Evolutionary conservation across 2,797 vertebrate species (phyloP).

Genomic region (Fistularia commersonii): DNA sequence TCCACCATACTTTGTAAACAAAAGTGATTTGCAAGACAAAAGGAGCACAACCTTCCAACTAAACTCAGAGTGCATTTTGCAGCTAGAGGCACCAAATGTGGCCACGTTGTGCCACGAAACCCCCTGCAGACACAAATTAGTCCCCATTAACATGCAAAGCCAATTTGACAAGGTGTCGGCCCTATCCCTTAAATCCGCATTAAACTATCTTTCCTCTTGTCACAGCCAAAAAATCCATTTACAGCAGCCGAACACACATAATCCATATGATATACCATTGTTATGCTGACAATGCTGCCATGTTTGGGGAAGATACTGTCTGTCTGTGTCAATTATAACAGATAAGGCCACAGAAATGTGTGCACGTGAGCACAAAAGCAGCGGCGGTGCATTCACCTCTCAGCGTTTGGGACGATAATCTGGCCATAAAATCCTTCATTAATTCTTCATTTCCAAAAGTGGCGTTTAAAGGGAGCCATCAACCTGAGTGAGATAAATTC

Average conservation of each 20-base stretch:
- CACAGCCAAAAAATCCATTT: conserved; percentile 68
- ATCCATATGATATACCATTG: conserved; percentile 79
- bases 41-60: conserved; percentile 75
- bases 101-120: conserved; percentile 55
- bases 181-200: conserved; percentile 76
- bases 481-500: conserved; percentile 19
- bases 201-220: conserved; percentile 73
- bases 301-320: conserved; percentile 64
- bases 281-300: conserved; percentile 67
- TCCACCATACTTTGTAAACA: conserved; percentile 79
- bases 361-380: conserved; percentile 53
- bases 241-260: conserved; percentile 71
- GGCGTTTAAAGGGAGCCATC: conserved; percentile 24
- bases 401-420: conserved; percentile 54
- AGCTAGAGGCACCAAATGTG: conserved; percentile 53
- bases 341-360: conserved; percentile 51
- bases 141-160: conserved; percentile 83
- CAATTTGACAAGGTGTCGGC: conserved; percentile 82
- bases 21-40: conserved; percentile 86
- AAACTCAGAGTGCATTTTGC: conserved; percentile 71
- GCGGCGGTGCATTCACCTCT: conserved; percentile 24
- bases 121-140: conserved; percentile 81
- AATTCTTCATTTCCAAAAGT: conserved; percentile 21
- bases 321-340: conserved; percentile 54
- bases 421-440: conserved; percentile 45